Percentiles rank a stretch among this genome's conserved stretches.
Conservation (phyloP, 1,140 invertebrate species). For the Oryctes rhinoceros region DNA sequence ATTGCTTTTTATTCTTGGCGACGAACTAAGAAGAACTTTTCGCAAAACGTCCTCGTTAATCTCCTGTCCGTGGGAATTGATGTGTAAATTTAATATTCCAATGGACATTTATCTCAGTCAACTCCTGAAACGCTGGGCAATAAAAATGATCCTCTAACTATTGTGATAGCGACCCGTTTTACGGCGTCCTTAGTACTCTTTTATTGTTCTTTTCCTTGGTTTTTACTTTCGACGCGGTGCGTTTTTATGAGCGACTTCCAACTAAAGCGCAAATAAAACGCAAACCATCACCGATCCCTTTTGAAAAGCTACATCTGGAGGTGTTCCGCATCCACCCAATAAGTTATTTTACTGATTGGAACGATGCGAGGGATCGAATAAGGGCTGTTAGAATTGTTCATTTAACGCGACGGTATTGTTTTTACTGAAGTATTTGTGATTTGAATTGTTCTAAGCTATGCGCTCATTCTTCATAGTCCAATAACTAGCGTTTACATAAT, state of each 20-base stretch:
- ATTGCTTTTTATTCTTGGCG: slow-evolving; percentile 4
- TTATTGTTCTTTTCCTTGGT: slow-evolving; percentile 53
- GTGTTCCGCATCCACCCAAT: slow-evolving; percentile 37
- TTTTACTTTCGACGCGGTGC: slow-evolving; percentile 50
- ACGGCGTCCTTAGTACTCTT: slow-evolving; percentile 53
- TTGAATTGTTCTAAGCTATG: not conserved
- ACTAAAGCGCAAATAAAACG: slow-evolving; percentile 52
- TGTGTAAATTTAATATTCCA: slow-evolving; percentile 36
- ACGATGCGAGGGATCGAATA: not conserved
- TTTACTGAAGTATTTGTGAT: not conserved
- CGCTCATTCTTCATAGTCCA: too few relatives aligned
- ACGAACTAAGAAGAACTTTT: not conserved
- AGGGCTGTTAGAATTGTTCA: slow-evolving; percentile 7
- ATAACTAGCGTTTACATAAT: too few relatives aligned
- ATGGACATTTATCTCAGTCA: slow-evolving; percentile 36
- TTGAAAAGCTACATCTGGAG: slow-evolving; percentile 44
- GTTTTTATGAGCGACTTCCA: slow-evolving; percentile 51
- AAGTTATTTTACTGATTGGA: slow-evolving; percentile 42
- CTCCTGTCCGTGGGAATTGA: slow-evolving; percentile 34
- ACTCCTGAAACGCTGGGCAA: slow-evolving; percentile 48
- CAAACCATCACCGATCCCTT: slow-evolving; percentile 50
- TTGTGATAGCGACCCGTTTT: slow-evolving; percentile 51
- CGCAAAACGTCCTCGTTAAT: slow-evolving; percentile 2
- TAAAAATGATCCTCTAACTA: slow-evolving; percentile 54
- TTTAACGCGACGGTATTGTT: not conserved